Base-by-base conservation (phyloP, 2,113 vertebrate genomes). In the Heloderma charlesbogerti region DNA sequence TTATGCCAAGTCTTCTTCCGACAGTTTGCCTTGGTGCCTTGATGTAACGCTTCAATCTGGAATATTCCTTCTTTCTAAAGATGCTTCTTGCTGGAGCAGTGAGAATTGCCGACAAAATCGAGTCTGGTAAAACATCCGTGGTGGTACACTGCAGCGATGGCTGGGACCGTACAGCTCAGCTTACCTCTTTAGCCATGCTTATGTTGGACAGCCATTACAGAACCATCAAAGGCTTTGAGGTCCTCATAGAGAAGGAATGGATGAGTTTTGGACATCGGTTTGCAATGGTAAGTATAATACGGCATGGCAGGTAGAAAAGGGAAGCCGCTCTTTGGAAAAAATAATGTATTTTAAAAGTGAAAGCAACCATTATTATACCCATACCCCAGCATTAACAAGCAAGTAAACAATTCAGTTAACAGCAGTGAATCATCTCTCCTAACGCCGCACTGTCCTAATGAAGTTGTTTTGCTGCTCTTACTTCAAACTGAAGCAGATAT, bases 111-210 rank as follows among this genome's bases (percentile, higher is more conserved):
- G 98, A 99, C 94, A 99, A 98, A 95, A 95, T 99, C 71, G 99
- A 99, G 89, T 99, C 98, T 0, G 98, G 98, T 80, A 99, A 99
- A 94, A 99, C 98, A 0, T 99, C 99, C 0, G 99, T 99, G 74
- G 98, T 99, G 95, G 98, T 99, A 13, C 99, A 99, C 93, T 99
- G 99, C 97, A 99, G 98, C 0, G 99, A 99, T 0, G 99, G 99
- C 27, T 99, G 99, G 99, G 99, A 99, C 95, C 94, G 99, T 8
- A 99, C 99, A 0, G 96, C 99, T 37, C 99, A 99, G 97, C 98
- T 99, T 69, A 99, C 98, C 0, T 98, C 99, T 0, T 96, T 99
- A 91, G 98, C 99, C 74, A 99, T 99, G 99, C 97, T 99, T 15
- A 99, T 99, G 99, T 95, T 99, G 96, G 99, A 99, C 96, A 98